Evolutionary conservation across 2,797 vertebrate genomes (phyloP).

Genomic region (Gephyroberyx darwinii): DNA sequence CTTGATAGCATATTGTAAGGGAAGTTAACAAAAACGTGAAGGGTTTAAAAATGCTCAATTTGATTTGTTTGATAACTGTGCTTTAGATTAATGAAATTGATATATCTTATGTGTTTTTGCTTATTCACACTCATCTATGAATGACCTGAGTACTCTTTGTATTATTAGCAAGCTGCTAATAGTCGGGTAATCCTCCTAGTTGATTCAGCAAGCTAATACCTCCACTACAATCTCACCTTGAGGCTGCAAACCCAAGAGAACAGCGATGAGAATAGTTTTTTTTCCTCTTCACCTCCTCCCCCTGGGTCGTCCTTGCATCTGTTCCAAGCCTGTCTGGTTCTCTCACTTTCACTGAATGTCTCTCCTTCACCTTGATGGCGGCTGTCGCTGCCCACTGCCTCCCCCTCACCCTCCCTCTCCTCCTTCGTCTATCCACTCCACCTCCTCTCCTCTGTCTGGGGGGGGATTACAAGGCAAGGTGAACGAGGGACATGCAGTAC

Average conservation of each 20-base stretch:
- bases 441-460: conserved; percentile 49
- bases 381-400: conserved; percentile 37
- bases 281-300: conserved; percentile 28
- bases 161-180: conserved; percentile 30
- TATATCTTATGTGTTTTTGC: no score
- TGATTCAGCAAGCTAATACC: conserved; percentile 59
- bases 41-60: no score
- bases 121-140: conserved; percentile 18
- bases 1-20: not conserved
- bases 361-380: conserved; percentile 60
- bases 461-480: conserved; percentile 67
- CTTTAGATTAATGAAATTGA: no score
- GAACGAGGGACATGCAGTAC: conserved; percentile 46
- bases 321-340: conserved; percentile 49
- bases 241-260: conserved; percentile 49
- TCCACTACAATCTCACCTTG: conserved; percentile 60
- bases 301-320: conserved; percentile 38
- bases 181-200: conserved; percentile 73
- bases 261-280: conserved; percentile 31
- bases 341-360: conserved; percentile 31
- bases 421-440: conserved; percentile 39
- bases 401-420: conserved; percentile 14
- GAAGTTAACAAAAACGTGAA: not conserved
- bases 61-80: no score
- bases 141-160: conserved; percentile 52